These are phyloP conservation scores for Penaeus chinensis DNA, from an alignment of 1,140 invertebrate species.

Conservation along the genomic window DNA sequence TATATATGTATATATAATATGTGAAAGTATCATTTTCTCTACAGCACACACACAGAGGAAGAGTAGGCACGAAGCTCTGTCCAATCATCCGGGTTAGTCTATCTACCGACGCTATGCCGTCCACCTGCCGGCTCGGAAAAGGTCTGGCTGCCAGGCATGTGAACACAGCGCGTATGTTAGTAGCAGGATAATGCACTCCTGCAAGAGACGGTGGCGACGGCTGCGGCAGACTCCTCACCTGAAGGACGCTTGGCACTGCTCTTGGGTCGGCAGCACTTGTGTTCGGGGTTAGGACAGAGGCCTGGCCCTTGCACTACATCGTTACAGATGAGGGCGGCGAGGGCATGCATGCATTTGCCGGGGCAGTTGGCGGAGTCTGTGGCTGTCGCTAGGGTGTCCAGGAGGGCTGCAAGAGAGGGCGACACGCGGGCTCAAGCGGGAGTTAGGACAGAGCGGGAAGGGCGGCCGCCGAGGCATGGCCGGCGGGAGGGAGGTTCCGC, in stretches of 20 bases:
- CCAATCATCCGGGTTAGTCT: too few relatives aligned
- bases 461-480: background rate
- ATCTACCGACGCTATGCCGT: too few relatives aligned
- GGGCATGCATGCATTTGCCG: conserved; percentile 83
- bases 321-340: conserved; percentile 85
- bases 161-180: too few relatives aligned
- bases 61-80: too few relatives aligned
- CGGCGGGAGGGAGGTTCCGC: too few relatives aligned
- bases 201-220: background rate
- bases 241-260: background rate
- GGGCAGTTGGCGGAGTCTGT: conserved; percentile 73
- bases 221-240: background rate
- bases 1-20: too few relatives aligned
- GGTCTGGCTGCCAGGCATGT: too few relatives aligned
- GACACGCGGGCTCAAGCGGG: background rate
- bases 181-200: background rate
- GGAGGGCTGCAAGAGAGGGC: conserved; percentile 42
- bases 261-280: conserved; percentile 28
- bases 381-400: conserved; percentile 49
- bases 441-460: background rate
- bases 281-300: conserved; percentile 32
- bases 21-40: too few relatives aligned
- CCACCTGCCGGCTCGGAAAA: too few relatives aligned
- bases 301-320: conserved; percentile 77
- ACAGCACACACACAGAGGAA: too few relatives aligned